phyloP scores from a whole-genome alignment of 2,797 vertebrate genomes.

The Chelon auratus region DNA sequence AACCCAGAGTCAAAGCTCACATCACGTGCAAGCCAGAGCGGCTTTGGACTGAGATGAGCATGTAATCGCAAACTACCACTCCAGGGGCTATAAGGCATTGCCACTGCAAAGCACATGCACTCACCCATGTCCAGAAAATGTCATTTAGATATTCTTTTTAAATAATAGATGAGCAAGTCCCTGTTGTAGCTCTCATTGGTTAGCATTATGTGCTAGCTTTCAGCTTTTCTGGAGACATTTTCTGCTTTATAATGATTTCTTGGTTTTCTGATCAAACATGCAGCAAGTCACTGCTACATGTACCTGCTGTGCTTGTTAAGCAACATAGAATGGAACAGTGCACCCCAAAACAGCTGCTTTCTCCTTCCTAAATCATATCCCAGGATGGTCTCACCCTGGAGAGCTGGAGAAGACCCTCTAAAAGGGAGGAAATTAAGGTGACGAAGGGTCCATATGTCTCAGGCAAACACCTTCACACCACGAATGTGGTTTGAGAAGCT shows the following conservation, averaged over 20 bases:
- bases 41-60: conserved; percentile 60
- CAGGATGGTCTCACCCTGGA: conserved; percentile 49
- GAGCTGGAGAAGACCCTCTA: conserved; percentile 30
- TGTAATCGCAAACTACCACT: conserved; percentile 54
- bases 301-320: not conserved
- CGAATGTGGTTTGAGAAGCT: conserved; percentile 35
- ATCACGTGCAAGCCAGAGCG: conserved; percentile 48
- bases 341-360: conserved; percentile 6
- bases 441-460: conserved; percentile 69
- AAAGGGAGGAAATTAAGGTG: conserved; percentile 39
- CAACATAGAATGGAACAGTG: not conserved
- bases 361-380: conserved; percentile 34
- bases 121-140: conserved; percentile 57
- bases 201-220: conserved; percentile 9
- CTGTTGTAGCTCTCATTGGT: conserved; percentile 26
- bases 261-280: conserved; percentile 4
- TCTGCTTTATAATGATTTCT: conserved; percentile 14
- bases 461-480: conserved; percentile 53
- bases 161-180: conserved; percentile 54
- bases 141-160: conserved; percentile 51
- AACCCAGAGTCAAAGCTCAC: conserved; percentile 53
- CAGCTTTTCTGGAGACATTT: conserved; percentile 5
- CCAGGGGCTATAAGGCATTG: conserved; percentile 32
- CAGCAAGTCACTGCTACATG: not conserved
- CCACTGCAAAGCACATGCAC: conserved; percentile 3